These are phyloP conservation scores for Yponomeuta evonymella DNA, from an alignment of 2,888 invertebrate genomes.

Conservation along the genomic window DNA sequence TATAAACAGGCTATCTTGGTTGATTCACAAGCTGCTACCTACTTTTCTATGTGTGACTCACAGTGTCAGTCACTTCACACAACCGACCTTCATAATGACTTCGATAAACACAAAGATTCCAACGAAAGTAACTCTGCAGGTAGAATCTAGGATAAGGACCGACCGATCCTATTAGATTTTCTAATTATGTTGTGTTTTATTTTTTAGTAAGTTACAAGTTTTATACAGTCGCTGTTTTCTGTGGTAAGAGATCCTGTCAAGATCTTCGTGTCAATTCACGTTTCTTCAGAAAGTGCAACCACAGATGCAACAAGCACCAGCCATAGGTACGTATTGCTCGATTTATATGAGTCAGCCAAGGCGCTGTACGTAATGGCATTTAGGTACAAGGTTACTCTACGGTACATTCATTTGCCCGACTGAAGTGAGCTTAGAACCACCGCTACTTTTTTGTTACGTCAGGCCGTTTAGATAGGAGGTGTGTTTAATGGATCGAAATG, in stretches of 20 bases:
- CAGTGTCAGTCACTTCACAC: not conserved
- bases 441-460: conserved; percentile 31
- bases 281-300: conserved; percentile 31
- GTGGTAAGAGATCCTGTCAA: not conserved
- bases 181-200: too few relatives aligned
- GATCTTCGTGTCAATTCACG: not conserved
- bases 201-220: too few relatives aligned
- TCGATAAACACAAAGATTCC: not conserved
- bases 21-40: not conserved
- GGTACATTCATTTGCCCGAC: conserved; percentile 24
- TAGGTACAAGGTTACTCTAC: conserved; percentile 38
- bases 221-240: too few relatives aligned
- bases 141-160: not conserved
- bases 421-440: conserved; percentile 23
- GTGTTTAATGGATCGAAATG: conserved; percentile 25
- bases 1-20: not conserved
- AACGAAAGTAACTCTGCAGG: not conserved
- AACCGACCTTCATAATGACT: not conserved
- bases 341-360: conserved; percentile 32
- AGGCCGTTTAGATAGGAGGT: conserved; percentile 30
- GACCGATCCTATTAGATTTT: not conserved
- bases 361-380: conserved; percentile 26
- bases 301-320: not conserved
- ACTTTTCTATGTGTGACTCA: not conserved
- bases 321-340: not conserved